Evolutionary conservation across 2,113 vertebrate species (phyloP), one percentile per base, ranked within the genome.

Genomic region (Podiceps cristatus): DNA sequence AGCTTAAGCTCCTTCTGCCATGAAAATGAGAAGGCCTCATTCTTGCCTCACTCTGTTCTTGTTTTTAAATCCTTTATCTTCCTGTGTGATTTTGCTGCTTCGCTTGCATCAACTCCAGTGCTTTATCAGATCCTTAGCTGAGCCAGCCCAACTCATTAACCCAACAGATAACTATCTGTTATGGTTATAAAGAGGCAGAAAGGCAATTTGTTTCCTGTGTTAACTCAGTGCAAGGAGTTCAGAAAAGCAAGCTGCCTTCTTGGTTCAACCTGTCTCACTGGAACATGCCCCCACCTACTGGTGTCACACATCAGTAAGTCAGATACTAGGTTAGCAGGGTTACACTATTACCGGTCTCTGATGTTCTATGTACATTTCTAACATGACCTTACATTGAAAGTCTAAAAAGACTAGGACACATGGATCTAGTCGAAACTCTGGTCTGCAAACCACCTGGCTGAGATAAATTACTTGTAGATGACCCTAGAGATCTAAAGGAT

Each of bases 1-100:
- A 84, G 76, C 14, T n/a, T 76, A 90, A 93, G 55, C 60, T 49
- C 50, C 35, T 83, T 86, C 58, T 82, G 58, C 35, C 22, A 62
- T 10, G 19, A 88, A 88, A 96, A 79, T 5, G 18, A 74, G 18
- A 28, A 68, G 15, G 55, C 13, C 29, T 73, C 49, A 86, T 45
- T 93, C 71, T 77, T 90, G 23, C 27, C 42, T 72, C 56, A 10
- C 27, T n/a, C 31, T 94, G 22, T 19, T 50, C 24, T 37, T 78
- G 11, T 25, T 82, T 79, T 45, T 73, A 56, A 35, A 27, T 95
- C 55, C 18, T 87, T 82, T 66, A 58, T 47, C 42, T 53, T 95
- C 33, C 75, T 13, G 7, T 42, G 10, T 22, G 28, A 80, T 76
- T 88, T 37, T 72, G 35, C 22, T 44, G 33, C 18, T 73, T 56